A percentile compares a stretch with the other conserved stretches of the same genome.
These are phyloP conservation scores for Hydrozoanthus gracilis DNA, from an alignment of 92 coral and sea anemone genomes.

Conservation along the genomic window DNA sequence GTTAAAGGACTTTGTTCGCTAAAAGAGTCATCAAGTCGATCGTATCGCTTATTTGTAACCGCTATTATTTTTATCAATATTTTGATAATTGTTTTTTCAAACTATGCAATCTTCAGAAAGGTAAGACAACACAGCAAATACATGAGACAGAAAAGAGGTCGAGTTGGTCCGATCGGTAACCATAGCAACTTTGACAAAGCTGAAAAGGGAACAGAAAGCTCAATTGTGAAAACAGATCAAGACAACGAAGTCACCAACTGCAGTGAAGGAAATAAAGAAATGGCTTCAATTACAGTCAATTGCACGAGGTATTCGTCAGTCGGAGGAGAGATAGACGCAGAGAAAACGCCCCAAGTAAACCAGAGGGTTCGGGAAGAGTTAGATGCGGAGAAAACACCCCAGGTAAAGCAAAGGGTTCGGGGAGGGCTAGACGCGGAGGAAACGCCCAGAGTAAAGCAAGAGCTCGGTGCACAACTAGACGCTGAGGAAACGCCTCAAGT, in stretches of 20 bases:
- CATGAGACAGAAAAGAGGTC: constrained; percentile 25
- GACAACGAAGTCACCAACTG: background rate
- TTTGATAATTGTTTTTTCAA: constrained; percentile 35
- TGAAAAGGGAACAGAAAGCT: background rate
- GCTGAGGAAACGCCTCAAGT: background rate
- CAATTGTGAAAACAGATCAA: background rate
- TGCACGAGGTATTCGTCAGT: no score
- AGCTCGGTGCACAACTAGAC: background rate
- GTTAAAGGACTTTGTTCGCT: constrained; percentile 55
- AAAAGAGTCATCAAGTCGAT: constrained; percentile 49
- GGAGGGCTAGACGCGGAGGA: background rate
- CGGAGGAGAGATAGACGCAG: background rate
- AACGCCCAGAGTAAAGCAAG: no score
- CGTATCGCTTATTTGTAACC: constrained; percentile 49
- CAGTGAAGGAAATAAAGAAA: background rate
- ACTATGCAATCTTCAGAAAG: constrained; percentile 46
- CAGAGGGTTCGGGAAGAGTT: background rate
- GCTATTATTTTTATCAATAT: constrained; percentile 39
- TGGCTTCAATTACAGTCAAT: no score
- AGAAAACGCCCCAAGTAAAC: background rate
- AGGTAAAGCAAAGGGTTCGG: no score
- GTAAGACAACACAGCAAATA: constrained; percentile 57
- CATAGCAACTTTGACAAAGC: background rate
- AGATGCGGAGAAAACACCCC: no score
- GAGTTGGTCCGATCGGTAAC: background rate